Conservation (phyloP, 2,113 vertebrate species). For the Pleuronectes platessa region DNA sequence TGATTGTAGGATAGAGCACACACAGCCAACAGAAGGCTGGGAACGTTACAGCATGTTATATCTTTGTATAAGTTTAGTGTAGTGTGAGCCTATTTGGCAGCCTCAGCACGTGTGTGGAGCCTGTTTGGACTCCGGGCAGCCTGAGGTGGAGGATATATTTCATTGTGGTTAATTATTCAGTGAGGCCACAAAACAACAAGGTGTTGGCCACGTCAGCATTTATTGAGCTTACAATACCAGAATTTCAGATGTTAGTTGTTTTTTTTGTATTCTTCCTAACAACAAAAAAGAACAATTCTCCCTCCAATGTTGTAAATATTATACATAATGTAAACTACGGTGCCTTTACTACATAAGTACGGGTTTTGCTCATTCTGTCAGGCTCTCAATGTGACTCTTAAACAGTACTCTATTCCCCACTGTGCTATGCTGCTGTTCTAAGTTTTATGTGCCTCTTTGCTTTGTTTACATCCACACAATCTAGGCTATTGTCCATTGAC, state of each 20-base stretch:
- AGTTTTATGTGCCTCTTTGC: no score
- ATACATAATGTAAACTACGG: neutral
- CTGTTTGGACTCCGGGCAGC: neutral
- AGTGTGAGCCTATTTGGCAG: neutral
- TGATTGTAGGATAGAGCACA: neutral
- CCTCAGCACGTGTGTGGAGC: slow-evolving; percentile 14
- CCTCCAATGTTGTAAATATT: neutral
- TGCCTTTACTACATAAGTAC: neutral
- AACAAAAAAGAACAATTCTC: neutral
- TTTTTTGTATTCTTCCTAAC: neutral
- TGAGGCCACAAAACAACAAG: slow-evolving; percentile 14
- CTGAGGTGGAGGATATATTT: slow-evolving; percentile 35
- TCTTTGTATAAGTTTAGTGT: neutral
- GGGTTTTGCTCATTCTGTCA: neutral
- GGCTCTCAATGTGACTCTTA: neutral
- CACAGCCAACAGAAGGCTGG: neutral
- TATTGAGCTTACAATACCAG: slow-evolving; percentile 8
- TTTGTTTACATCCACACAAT: neutral
- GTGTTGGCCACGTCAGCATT: slow-evolving; percentile 31
- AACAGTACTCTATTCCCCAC: neutral
- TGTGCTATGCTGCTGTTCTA: neutral
- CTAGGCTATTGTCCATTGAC: no score
- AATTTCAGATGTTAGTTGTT: neutral
- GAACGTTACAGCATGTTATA: neutral
- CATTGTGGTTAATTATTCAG: slow-evolving; percentile 51